Conservation (phyloP, 2,888 invertebrate genomes). For the Nematopogon swammerdamellus region DNA sequence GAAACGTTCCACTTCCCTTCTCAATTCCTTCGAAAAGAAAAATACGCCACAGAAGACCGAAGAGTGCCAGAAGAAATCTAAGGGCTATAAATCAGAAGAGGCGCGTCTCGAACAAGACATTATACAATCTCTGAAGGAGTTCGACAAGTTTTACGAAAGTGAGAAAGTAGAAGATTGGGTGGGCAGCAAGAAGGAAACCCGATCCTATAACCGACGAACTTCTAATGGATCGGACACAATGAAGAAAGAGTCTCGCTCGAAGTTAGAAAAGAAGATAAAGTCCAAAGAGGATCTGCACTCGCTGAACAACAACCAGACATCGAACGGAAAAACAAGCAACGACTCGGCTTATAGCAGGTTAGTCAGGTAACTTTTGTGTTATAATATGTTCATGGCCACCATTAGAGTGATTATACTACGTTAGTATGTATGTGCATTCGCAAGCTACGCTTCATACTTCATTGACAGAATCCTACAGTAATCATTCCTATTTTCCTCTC, state of each 20-base stretch:
- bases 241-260: constrained; percentile 27
- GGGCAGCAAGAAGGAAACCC: constrained; percentile 24
- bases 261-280: constrained; percentile 31
- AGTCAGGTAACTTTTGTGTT: constrained; percentile 42
- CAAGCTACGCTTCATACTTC: too few species aligned
- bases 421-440: too few species aligned
- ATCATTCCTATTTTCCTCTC: too few species aligned
- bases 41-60: constrained; percentile 22
- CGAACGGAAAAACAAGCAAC: constrained; percentile 39
- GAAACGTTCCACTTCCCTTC: constrained; percentile 55
- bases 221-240: constrained; percentile 22
- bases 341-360: constrained; percentile 89
- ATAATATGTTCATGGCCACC: constrained; percentile 5
- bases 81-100: constrained; percentile 37
- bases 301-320: constrained; percentile 29
- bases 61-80: constrained; percentile 31
- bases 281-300: constrained; percentile 29
- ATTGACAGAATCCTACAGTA: too few species aligned
- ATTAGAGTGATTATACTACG: not conserved
- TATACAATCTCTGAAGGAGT: constrained; percentile 50
- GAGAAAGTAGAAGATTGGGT: constrained; percentile 31
- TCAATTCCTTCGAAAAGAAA: constrained; percentile 49
- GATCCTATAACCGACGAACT: constrained; percentile 17
- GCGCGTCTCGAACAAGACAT: constrained; percentile 37
- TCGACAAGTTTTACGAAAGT: constrained; percentile 44